Base-by-base conservation (phyloP, 1,140 invertebrate genomes). In the Drosophila jambulina region DNA sequence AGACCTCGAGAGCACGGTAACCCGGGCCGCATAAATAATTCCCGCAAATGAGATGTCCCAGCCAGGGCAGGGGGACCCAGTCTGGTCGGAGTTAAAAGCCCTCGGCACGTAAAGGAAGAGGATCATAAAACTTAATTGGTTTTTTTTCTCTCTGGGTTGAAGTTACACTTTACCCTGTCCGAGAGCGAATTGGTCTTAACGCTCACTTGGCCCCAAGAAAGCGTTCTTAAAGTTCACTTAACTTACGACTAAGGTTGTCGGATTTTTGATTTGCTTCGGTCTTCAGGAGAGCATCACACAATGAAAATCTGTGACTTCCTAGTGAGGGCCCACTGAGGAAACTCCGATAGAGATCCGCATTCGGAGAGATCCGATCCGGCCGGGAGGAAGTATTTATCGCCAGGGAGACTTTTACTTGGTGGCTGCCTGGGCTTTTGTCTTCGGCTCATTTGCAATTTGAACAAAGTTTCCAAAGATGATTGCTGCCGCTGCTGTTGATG, bases 401-500 rank as follows among this genome's bases (percentile, higher is more conserved):
- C 49, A 46, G 76, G 60, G 36, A 80, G 51, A 53, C 64, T 71
- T 63, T 72, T 69, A 56, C 56, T 46, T 27, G 56, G 23, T 45
- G n/a, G 21, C 45, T 57, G 68, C 25, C 51, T 54, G 48, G 53
- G 48, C 34, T 53, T 75, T 78, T 81, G 75, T 51, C 48, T 79
- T 75, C 48, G 49, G 64, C 74, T 81, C 65, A 78, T 85, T 85
- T 82, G 82, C 64, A 78, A 86, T 85, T 85, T 82, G 48, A 69
- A 82, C 65, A 67, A 82, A 46, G 57, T 58, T 82, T 82, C 77
- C 70, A 77, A 65, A 82, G 57, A 61, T 87, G 79, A 79, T 87
- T 86, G 54, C 61, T 53, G 60, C 74, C 86, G 54, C 60, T 48
- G 61, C 64, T 58, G 53, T 75, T 40, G 64, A 61, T 61, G 61